These are phyloP conservation scores for Fistularia commersonii DNA, from an alignment of 2,797 vertebrate genomes.

Conservation along the genomic window DNA sequence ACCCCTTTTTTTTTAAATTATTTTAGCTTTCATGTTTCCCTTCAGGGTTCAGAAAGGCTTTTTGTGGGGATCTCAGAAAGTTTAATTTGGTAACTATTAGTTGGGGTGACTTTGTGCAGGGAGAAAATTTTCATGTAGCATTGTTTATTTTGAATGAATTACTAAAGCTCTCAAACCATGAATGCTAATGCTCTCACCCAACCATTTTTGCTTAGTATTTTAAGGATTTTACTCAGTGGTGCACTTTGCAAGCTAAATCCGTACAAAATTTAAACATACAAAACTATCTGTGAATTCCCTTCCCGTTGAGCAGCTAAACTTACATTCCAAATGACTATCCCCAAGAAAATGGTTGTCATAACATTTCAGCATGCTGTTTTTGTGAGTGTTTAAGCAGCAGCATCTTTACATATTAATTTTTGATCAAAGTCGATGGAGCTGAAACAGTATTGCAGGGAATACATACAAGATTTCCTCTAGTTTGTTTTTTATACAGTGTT, in stretches of 20 bases:
- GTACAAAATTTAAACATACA: too few species aligned
- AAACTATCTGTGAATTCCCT: background rate
- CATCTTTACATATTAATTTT: too few species aligned
- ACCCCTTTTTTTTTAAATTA: conserved; percentile 21
- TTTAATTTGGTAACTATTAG: background rate
- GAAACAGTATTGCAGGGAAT: too few species aligned
- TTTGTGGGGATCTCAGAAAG: background rate
- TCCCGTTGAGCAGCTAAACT: background rate
- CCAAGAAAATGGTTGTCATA: too few species aligned
- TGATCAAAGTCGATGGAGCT: too few species aligned
- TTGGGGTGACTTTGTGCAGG: background rate
- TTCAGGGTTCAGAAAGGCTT: conserved; percentile 1
- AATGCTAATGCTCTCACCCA: background rate
- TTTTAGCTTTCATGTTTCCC: conserved; percentile 30
- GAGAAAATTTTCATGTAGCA: background rate
- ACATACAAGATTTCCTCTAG: too few species aligned
- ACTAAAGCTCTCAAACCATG: background rate
- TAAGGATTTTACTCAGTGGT: background rate
- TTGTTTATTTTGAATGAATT: background rate
- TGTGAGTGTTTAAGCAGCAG: too few species aligned
- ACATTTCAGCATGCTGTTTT: too few species aligned
- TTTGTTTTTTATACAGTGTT: too few species aligned
- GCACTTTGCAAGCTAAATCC: background rate
- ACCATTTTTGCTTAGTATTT: too few species aligned
- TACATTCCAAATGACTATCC: too few species aligned